These are phyloP conservation scores for Chionomys nivalis DNA, from an alignment of 2,113 vertebrate genomes.

Conservation along the genomic window DNA sequence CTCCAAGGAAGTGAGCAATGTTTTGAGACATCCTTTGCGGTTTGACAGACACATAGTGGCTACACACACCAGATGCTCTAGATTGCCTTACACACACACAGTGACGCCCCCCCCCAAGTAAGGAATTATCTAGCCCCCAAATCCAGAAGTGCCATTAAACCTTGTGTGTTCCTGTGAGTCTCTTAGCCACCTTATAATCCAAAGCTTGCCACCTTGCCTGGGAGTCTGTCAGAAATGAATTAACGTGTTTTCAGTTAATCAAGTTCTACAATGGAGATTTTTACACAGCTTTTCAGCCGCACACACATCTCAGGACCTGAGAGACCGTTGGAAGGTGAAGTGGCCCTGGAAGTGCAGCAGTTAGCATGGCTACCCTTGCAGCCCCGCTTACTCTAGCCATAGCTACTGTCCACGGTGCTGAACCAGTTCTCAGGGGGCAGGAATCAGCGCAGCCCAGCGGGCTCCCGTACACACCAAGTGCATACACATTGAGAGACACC, in stretches of 20 bases:
- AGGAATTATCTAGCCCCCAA: not conserved
- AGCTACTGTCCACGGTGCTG: constrained; percentile 71
- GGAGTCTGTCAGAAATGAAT: constrained; percentile 9
- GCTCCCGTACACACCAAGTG: not conserved
- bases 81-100: not conserved
- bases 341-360: not conserved
- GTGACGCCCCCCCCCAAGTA: not conserved
- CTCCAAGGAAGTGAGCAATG: not conserved
- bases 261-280: not conserved
- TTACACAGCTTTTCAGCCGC: not conserved
- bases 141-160: not conserved
- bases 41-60: no score
- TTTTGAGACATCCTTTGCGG: not conserved
- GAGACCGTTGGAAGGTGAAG: not conserved
- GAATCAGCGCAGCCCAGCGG: not conserved
- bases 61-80: not conserved
- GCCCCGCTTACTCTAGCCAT: not conserved
- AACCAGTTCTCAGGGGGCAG: not conserved
- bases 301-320: not conserved
- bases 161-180: not conserved
- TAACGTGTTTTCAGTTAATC: not conserved
- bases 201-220: not conserved
- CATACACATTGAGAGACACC: not conserved
- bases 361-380: not conserved
- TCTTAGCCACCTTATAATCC: not conserved